Evolutionary conservation across 1,140 invertebrate genomes (phyloP), one percentile per base, ranked within the genome.

Genomic region (Hermetia illucens): DNA sequence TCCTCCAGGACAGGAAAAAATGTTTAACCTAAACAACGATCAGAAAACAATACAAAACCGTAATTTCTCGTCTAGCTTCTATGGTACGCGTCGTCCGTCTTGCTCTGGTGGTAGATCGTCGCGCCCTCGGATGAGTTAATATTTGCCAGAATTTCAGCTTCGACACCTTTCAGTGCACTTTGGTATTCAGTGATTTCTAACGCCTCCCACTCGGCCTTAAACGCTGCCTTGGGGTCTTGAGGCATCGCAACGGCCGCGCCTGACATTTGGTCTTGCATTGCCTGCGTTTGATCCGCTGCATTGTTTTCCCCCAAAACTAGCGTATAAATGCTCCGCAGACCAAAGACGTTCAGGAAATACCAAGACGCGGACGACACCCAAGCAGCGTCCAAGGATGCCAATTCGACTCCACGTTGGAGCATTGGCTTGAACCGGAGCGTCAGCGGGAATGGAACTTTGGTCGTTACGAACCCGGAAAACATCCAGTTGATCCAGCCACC

Each of bases 401-500:
- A 65, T 63, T 99, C 94, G 39, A 99, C 84, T 25, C 96, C 96
- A 55, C 95, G 70, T 70, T 99, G 96, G 39, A 99, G 68, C 96
- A 99, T 99, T 3, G 94, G 92, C 62, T 99, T 99, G 58, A 98
- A 99, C 20, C 94, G 74, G 20, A 98, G 66, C 0, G 96, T 99
- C 34, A 99, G 58, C 1, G 95, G 96, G 64, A 99, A 99, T 41
- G 96, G 96, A 12, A 98, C 94, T 71, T 96, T 96, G 12, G 92
- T 98, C 34, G 95, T 98, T 25, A 99, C 85, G 64, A 99, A 99
- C 34, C 96, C 96, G 41, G 93, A 97, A 63, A 99, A 98, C 69
- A 97, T 97, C 95, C 95, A 99, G 60, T 99, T 99, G 48, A 99
- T 99, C 95, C 95, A 99, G 3, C 70, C 94, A 53, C 94, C 94